phyloP scores from a whole-genome alignment of 1,140 invertebrate genomes.

The Lepidostoma basale region DNA sequence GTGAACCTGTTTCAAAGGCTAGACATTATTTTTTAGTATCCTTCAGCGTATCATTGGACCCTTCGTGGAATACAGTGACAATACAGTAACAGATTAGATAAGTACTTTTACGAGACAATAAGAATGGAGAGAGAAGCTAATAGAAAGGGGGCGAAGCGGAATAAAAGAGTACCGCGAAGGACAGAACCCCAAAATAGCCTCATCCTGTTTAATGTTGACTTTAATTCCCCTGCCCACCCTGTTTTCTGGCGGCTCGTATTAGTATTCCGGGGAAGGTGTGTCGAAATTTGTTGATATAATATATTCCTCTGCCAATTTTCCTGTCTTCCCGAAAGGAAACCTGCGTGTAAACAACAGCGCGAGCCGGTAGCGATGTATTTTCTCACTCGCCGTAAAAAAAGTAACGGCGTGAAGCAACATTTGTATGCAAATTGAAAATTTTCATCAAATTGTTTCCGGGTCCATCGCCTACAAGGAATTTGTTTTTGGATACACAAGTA shows the following conservation, averaged over 20 bases:
- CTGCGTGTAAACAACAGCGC: not conserved
- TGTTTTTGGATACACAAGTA: no score
- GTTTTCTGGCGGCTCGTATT: not conserved
- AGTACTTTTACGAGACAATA: no score
- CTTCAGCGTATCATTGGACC: no score
- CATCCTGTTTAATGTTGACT: not conserved
- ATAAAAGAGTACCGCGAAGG: no score
- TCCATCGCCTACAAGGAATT: no score
- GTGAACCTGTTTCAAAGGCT: no score
- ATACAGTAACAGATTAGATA: no score
- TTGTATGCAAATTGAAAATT: conserved; percentile 24
- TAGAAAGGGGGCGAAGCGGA: no score
- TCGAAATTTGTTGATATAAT: conserved; percentile 1
- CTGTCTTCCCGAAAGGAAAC: not conserved
- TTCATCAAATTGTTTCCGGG: not conserved
- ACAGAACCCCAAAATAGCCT: not conserved
- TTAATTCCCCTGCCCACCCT: not conserved
- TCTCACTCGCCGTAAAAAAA: conserved; percentile 1
- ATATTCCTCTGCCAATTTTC: not conserved
- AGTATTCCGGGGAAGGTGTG: not conserved
- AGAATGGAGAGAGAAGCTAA: no score
- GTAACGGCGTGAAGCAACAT: conserved; percentile 1
- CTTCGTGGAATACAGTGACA: no score
- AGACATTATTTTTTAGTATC: no score
- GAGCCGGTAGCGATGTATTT: conserved; percentile 6